Base-by-base conservation (phyloP, 1,140 invertebrate species). In the Cotesia chilonis region DNA sequence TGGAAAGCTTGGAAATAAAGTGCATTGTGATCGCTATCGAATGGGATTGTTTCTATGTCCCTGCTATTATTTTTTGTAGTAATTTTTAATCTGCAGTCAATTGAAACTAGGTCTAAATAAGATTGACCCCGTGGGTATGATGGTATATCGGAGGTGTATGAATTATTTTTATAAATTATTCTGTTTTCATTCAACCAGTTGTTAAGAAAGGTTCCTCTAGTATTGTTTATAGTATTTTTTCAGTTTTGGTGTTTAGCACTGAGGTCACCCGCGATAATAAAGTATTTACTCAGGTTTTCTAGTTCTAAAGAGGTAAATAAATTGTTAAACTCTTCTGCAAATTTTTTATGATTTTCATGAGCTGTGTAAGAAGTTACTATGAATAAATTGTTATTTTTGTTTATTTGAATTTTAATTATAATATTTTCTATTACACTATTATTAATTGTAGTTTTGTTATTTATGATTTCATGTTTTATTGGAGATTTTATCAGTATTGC, bases 11-110 rank as follows among this genome's bases (percentile, higher is more conserved):
- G 2, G 3, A 68, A 65, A n/a, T n/a, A 28, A 28, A 74, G 12
- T 4, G 64, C 74, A n/a, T 75, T 76, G 47, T 79, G 77, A 55
- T 79, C 75, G 38, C 77, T 78, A 47, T 77, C 74, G 20, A 74
- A 79, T 3, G 70, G 67, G 4, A 75, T 71, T 9, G 70, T 59
- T 10, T 71, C 14, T 37, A 78, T n/a, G 68, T 72, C 73, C 1
- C 66, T 61, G 3, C 38, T 47, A 0, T 35, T 35, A 35, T 28
- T 17, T 20, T 4, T 6, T 35, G 73, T 57, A 4, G 12, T 9
- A n/a, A 77, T 55, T 0, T 71, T 61, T 14, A 77, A 36, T 70
- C 77, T 71, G 9, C n/a, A 37, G 17, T 78, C 74, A 59, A 60
- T n/a, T n/a, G 76, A 36, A 9, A 71, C 51, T 2, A 78, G 10